Base-by-base conservation (phyloP, 2,113 vertebrate genomes). In the Trichechus manatus region DNA sequence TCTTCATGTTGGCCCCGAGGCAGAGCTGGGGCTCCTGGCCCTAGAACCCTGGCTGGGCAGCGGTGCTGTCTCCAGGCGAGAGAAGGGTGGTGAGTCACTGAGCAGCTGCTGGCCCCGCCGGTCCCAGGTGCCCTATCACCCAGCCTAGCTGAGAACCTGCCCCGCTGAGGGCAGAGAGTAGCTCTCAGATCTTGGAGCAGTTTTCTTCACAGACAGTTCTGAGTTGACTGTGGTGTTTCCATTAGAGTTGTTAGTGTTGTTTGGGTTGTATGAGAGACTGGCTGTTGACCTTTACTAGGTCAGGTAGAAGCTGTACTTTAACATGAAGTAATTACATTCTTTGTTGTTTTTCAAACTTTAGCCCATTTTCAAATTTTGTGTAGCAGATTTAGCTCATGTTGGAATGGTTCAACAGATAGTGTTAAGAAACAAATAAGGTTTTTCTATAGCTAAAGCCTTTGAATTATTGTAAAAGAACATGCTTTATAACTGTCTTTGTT, bases 391-490 rank as follows among this genome's bases (percentile, higher is more conserved):
- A 88, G 66, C 56, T 86, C 82, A 14, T 89, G 2, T 92, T 89
- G 72, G 70, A 87, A 87, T 68, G 96, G 93, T 96, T 95, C 97
- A 98, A 97, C 95, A 97, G 29, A 80, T 98, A 93, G 22, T 74
- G 10, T 81, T 95, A 77, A 61, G 87, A 47, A 95, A 89, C 36
- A 97, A 78, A 13, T 11, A 63, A 95, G 87, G 84, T 44, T 98
- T 87, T 98, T 80, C 88, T n/a, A 95, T 91, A 96, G 91, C 90
- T 90, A 92, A 87, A 88, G 64, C 94, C 87, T 98, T 95, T 91
- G 83, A 79, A 96, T 94, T 88, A 77, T 56, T 87, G 14, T 89
- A 89, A 91, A 91, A 96, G 80, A 70, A 59, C n/a, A 93, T 93
- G 78, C 82, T 13, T 97, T 93, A 53, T 93, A 87, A 86, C 95